These are phyloP conservation scores for Sarcoramphus papa DNA, from an alignment of 2,797 vertebrate species.

Conservation along the genomic window DNA sequence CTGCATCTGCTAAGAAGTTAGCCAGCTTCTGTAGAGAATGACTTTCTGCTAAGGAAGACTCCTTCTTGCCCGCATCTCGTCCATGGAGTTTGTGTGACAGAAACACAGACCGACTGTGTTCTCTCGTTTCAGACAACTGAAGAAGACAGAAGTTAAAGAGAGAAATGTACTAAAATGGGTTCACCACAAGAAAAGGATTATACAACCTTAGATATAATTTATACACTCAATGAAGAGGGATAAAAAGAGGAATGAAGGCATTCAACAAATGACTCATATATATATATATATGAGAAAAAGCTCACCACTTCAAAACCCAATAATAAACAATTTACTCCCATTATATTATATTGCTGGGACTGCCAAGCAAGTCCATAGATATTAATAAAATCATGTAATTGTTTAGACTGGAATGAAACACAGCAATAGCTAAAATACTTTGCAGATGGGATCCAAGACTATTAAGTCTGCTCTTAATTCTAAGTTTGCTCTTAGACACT, in stretches of 20 bases:
- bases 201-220: background rate
- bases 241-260: background rate
- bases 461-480: background rate
- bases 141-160: background rate
- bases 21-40: background rate
- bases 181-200: background rate
- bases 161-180: background rate
- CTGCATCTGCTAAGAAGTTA: conserved; percentile 11
- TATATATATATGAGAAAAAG: background rate
- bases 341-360: background rate
- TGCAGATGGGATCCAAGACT: background rate
- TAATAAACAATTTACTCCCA: background rate
- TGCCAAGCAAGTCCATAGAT: background rate
- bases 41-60: background rate
- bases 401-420: background rate
- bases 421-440: background rate
- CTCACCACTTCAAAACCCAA: background rate
- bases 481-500: background rate
- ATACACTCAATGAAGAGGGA: background rate
- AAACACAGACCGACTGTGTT: background rate
- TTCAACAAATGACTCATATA: background rate
- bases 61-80: background rate
- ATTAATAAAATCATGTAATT: background rate
- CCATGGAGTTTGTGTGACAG: background rate
- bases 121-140: background rate